Conservation (phyloP, 2,113 vertebrate genomes). For the Anhinga anhinga region DNA sequence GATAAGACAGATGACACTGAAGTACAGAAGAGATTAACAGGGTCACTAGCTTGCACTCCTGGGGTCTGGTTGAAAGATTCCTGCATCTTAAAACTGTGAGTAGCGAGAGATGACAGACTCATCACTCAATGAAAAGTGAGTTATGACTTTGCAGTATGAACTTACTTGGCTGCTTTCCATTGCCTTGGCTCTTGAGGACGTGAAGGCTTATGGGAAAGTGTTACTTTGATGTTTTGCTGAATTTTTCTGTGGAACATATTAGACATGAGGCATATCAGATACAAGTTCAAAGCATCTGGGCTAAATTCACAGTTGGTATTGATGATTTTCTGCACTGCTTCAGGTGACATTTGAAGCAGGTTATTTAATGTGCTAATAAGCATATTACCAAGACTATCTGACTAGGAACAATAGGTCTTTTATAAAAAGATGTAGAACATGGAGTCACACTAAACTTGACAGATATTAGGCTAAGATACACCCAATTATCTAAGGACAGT, state of each 20-base stretch:
- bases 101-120: background rate
- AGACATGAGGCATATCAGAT: background rate
- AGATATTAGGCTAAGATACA: background rate
- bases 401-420: background rate
- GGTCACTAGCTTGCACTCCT: constrained; percentile 20
- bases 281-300: background rate
- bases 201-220: background rate
- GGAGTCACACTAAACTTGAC: background rate
- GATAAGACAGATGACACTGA: background rate
- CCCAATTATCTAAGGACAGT: background rate
- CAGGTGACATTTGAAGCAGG: constrained; percentile 11
- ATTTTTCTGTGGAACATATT: background rate
- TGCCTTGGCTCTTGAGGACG: background rate
- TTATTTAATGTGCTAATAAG: constrained; percentile 39
- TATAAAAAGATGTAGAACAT: background rate
- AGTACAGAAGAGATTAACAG: constrained; percentile 21
- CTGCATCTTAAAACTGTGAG: background rate
- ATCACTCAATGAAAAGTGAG: constrained; percentile 25
- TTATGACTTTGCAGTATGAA: background rate
- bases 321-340: constrained; percentile 10
- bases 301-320: background rate
- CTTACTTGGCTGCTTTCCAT: constrained; percentile 21
- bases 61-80: constrained; percentile 35
- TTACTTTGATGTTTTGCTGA: background rate
- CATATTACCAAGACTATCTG: background rate